These are phyloP conservation scores for Pontoporia blainvillei DNA, from an alignment of 2,113 vertebrate species.

Conservation along the genomic window DNA sequence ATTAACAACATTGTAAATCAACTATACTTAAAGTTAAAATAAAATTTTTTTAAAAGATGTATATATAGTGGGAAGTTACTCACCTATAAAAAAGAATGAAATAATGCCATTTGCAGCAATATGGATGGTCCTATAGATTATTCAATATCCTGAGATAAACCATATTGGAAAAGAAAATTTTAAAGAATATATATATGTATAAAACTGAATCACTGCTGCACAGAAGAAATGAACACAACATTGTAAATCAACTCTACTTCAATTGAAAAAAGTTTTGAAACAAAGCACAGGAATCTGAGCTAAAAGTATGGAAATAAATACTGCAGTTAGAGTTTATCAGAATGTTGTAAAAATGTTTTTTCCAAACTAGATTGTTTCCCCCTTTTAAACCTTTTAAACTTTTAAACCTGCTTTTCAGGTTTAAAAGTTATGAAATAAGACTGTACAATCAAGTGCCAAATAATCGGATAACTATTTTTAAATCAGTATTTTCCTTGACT, in stretches of 20 bases:
- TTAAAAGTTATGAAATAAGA: not conserved
- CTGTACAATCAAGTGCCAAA: not conserved
- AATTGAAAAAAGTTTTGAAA: not conserved
- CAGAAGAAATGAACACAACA: not conserved
- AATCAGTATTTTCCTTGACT: not conserved
- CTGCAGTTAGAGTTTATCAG: not conserved
- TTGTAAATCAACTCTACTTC: not conserved
- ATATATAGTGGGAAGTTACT: not conserved
- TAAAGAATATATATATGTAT: not conserved
- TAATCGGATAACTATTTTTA: not conserved
- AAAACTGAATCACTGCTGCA: not conserved
- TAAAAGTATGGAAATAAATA: not conserved
- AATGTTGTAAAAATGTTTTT: not conserved
- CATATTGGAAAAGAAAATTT: not conserved
- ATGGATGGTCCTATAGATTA: not conserved
- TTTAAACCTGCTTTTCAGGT: not conserved
- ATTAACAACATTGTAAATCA: not conserved
- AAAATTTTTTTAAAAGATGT: not conserved
- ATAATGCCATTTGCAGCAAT: not conserved
- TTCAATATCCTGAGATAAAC: not conserved
- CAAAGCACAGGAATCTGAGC: not conserved
- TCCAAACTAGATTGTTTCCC: not conserved
- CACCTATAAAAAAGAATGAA: not conserved
- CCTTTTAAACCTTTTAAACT: not conserved
- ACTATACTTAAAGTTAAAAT: not conserved